These are phyloP conservation scores for Gambusia yucatana DNA, from an alignment of 2,797 vertebrate species.

Conservation along the genomic window DNA sequence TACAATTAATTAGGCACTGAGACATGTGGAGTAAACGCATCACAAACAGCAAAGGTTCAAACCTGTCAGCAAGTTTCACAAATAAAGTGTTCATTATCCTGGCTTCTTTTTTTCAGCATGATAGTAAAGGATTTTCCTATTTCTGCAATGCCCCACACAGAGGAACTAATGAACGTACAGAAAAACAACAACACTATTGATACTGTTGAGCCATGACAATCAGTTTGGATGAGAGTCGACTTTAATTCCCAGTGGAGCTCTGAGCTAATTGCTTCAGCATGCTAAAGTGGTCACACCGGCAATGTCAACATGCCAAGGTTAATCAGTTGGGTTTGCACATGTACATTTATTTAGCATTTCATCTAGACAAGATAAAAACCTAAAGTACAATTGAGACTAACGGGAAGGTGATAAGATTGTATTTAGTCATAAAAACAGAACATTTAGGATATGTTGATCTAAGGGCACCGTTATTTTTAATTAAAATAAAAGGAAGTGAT, in stretches of 20 bases:
- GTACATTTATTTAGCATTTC: conserved; percentile 10
- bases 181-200: neutral
- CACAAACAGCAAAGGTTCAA: neutral
- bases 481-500: neutral
- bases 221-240: neutral
- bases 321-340: conserved; percentile 12
- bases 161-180: neutral
- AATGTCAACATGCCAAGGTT: conserved; percentile 17
- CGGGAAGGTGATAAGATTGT: neutral
- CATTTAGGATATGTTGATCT: neutral
- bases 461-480: neutral
- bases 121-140: neutral
- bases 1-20: conserved; percentile 4
- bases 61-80: neutral
- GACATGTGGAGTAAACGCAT: neutral
- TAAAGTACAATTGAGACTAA: neutral
- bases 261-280: conserved; percentile 20
- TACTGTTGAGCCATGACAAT: conserved; percentile 8
- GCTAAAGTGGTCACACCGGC: conserved; percentile 10
- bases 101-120: neutral
- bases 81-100: neutral
- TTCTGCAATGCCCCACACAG: neutral
- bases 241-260: neutral
- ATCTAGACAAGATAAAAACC: conserved; percentile 3
- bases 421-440: neutral